A percentile compares a stretch with the other conserved stretches of the same genome.
Evolutionary conservation across 2,888 invertebrate species (phyloP).

Genomic region (Mylabris sibirica): DNA sequence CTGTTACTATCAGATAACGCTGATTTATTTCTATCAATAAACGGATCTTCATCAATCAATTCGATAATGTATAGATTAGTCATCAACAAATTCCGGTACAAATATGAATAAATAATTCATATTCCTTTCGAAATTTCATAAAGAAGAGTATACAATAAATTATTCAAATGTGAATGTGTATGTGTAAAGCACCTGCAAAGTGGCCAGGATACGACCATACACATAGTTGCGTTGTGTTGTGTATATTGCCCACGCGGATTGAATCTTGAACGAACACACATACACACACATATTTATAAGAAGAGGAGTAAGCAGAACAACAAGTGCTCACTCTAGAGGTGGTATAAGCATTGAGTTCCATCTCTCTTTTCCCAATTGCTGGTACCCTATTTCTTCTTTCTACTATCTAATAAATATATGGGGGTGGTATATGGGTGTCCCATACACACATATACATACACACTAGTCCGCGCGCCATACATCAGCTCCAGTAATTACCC

Average conservation of each 20-base stretch:
- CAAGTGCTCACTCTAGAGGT: slow-evolving; percentile 9
- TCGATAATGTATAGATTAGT: background rate
- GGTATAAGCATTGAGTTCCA: background rate
- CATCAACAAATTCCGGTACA: background rate
- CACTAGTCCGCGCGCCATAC: slow-evolving; percentile 50
- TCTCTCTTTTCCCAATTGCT: background rate
- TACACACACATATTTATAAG: background rate
- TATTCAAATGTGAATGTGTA: slow-evolving; percentile 10
- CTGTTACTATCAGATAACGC: background rate
- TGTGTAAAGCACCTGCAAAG: slow-evolving; percentile 15
- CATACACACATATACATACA: slow-evolving; percentile 19
- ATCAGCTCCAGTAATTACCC: slow-evolving; percentile 56
- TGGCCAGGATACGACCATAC: slow-evolving; percentile 12
- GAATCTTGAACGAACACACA: slow-evolving; percentile 10
- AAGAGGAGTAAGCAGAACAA: background rate
- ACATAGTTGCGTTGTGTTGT: slow-evolving; percentile 10
- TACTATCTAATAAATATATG: slow-evolving; percentile 27
- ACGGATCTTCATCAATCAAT: background rate
- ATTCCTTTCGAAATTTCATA: slow-evolving; percentile 2
- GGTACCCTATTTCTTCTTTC: background rate
- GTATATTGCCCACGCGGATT: slow-evolving; percentile 13
- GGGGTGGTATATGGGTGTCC: slow-evolving; percentile 46
- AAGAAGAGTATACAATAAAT: background rate
- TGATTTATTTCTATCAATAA: background rate
- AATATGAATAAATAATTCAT: background rate